These are phyloP conservation scores for Chirona hameri DNA, from an alignment of 2,888 invertebrate species.

Conservation along the genomic window DNA sequence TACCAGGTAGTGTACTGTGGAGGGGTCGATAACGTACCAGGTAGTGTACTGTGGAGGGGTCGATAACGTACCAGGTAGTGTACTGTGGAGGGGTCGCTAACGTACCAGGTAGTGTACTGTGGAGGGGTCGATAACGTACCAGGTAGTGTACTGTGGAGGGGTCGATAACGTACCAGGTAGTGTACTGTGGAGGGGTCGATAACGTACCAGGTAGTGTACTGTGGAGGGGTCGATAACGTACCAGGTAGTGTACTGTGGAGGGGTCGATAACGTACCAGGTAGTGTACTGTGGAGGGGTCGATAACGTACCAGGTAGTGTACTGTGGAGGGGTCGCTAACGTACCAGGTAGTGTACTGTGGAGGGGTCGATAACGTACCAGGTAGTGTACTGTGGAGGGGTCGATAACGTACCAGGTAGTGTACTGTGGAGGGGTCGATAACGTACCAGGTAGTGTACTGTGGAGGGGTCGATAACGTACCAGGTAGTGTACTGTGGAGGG, in stretches of 20 bases:
- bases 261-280: constrained; percentile 74
- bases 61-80: too few relatives aligned
- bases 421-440: constrained; percentile 75
- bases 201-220: constrained; percentile 70
- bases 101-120: constrained; percentile 77
- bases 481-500: constrained; percentile 78
- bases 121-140: constrained; percentile 70
- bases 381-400: constrained; percentile 77
- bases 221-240: constrained; percentile 73
- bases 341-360: constrained; percentile 77
- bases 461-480: constrained; percentile 70
- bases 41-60: constrained; percentile 77
- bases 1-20: constrained; percentile 77
- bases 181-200: constrained; percentile 79
- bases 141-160: constrained; percentile 78
- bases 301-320: too few relatives aligned
- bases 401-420: constrained; percentile 72
- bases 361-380: constrained; percentile 73
- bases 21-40: constrained; percentile 73
- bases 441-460: constrained; percentile 77
- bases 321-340: constrained; percentile 43
- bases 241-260: constrained; percentile 76
- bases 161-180: constrained; percentile 71
- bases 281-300: constrained; percentile 77
- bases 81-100: too few relatives aligned